These are phyloP conservation scores for Epicauta chinensis DNA, from an alignment of 1,140 invertebrate genomes.

Conservation along the genomic window DNA sequence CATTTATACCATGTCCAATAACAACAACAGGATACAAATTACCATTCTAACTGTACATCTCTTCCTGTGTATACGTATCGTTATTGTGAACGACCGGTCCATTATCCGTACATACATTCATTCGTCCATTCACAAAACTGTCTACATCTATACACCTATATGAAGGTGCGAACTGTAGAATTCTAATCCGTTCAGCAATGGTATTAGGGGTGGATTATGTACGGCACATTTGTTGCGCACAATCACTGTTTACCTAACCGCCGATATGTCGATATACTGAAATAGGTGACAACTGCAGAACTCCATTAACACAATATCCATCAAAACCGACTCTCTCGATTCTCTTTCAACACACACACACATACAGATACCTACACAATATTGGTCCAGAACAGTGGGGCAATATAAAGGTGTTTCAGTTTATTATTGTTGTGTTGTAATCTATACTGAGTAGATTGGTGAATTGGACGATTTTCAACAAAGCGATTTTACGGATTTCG, in stretches of 20 bases:
- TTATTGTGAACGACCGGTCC: conserved; percentile 8
- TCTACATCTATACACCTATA: background rate
- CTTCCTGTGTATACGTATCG: conserved; percentile 9
- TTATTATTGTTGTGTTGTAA: conserved; percentile 1
- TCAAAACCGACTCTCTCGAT: background rate
- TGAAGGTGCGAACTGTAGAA: conserved; percentile 15
- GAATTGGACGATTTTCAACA: conserved; percentile 2
- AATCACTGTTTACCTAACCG: conserved; percentile 23
- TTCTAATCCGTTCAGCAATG: conserved; percentile 17
- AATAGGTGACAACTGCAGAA: conserved; percentile 11
- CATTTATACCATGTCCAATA: too few relatives aligned
- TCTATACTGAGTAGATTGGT: background rate
- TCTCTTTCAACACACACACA: too few relatives aligned
- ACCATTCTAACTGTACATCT: conserved; percentile 15
- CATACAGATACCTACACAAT: too few relatives aligned
- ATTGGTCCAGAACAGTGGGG: background rate
- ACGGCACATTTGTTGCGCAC: conserved; percentile 9
- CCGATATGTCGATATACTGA: conserved; percentile 17
- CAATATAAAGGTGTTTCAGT: background rate
- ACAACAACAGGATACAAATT: conserved; percentile 9
- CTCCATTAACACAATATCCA: conserved; percentile 15
- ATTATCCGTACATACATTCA: conserved; percentile 7
- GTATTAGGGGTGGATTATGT: conserved; percentile 16
- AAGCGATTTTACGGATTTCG: conserved; percentile 5
- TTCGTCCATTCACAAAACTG: background rate